A percentile compares a stretch with the other conserved stretches of the same genome.
Conservation (phyloP, 2,888 invertebrate genomes). For the Tanytarsus gracilentus region DNA sequence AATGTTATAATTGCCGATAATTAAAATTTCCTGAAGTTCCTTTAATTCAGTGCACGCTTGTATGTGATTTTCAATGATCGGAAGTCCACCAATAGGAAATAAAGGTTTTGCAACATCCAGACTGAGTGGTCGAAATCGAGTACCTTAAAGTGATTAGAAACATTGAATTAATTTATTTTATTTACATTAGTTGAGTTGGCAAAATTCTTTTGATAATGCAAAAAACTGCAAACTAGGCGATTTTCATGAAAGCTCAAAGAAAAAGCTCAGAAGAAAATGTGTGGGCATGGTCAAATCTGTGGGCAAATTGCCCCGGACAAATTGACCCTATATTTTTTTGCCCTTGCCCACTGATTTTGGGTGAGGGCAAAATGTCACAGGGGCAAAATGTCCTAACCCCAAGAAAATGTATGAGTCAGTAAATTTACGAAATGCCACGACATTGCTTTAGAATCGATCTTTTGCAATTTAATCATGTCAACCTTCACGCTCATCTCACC, state of each 20-base stretch:
- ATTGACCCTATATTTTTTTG: no score
- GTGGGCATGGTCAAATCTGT: background rate
- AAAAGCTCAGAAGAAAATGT: background rate
- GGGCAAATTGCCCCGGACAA: no score
- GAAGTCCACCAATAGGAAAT: constrained; percentile 93
- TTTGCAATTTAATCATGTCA: constrained; percentile 9
- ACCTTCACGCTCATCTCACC: constrained; percentile 47
- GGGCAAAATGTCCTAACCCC: no score
- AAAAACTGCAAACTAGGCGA: background rate
- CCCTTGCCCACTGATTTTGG: no score
- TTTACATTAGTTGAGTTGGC: background rate
- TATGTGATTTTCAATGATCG: constrained; percentile 94
- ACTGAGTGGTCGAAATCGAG: constrained; percentile 91
- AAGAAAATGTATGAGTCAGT: constrained; percentile 3
- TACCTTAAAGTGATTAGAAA: constrained; percentile 77
- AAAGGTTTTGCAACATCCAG: constrained; percentile 95
- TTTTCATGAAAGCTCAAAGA: constrained; percentile 3
- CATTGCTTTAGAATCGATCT: background rate
- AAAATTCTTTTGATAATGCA: background rate
- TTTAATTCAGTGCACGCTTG: constrained; percentile 77
- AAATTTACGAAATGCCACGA: constrained; percentile 14
- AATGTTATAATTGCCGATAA: constrained; percentile 87
- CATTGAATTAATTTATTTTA: background rate
- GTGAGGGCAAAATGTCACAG: no score
- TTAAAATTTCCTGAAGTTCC: constrained; percentile 78